phyloP scores from a whole-genome alignment of 64 coral and sea anemone genomes.

The Actinia equina region DNA sequence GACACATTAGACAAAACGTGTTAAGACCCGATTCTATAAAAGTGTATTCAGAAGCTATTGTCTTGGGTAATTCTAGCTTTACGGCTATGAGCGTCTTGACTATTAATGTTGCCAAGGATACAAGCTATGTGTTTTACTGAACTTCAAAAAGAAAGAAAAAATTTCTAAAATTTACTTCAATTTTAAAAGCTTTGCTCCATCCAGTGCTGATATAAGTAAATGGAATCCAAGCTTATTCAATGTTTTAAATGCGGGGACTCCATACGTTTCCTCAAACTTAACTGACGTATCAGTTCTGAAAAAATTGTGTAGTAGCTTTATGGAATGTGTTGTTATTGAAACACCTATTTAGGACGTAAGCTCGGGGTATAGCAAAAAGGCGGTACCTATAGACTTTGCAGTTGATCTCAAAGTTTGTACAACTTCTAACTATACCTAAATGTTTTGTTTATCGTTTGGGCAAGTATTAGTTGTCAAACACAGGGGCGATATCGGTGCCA shows the following conservation, averaged over 20 bases:
- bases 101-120: neutral
- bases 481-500: neutral
- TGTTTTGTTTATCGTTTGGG: neutral
- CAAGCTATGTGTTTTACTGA: neutral
- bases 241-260: neutral
- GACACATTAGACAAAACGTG: constrained; percentile 22
- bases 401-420: neutral
- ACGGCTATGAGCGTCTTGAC: neutral
- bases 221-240: neutral
- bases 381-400: neutral
- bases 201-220: neutral
- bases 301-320: neutral
- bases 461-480: neutral
- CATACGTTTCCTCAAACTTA: no score
- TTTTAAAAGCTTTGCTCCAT: neutral
- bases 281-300: no score
- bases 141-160: no score
- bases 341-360: neutral
- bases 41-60: neutral
- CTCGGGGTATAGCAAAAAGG: neutral
- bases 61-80: neutral
- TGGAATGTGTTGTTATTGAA: neutral
- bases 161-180: no score
- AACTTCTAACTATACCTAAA: neutral
- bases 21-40: constrained; percentile 12